Evolutionary conservation across 2,113 vertebrate species (phyloP), one percentile per base, ranked within the genome.

Genomic region (Spea multiplicata): DNA sequence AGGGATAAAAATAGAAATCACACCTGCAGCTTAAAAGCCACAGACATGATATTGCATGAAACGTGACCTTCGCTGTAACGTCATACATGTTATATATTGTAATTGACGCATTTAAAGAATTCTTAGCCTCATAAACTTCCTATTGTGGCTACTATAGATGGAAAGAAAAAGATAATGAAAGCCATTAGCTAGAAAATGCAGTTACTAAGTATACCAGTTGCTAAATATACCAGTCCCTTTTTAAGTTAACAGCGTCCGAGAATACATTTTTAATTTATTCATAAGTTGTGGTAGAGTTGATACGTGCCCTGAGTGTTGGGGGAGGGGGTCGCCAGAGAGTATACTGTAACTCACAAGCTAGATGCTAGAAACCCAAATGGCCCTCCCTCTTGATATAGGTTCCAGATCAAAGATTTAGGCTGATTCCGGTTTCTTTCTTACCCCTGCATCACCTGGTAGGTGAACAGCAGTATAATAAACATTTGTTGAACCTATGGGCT

Each of bases 41-140:
- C 8, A 17, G 9, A 17, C 8, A 50, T 17, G n/a, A 77, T 62
- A 44, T 8, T 70, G 5, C n/a, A 49, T n/a, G 59, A 52, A 72
- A 72, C 45, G 8, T 44, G 14, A 53, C 62, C 49, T 48, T 45
- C 6, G 6, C 6, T 3, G 50, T 69, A 55, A 59, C 53, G 52
- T 71, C 55, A 53, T 8, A 72, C 12, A 13, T 1, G 30, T 69
- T 78, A 48, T 65, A 57, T 71, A 65, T 64, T 8, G 7, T 67
- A 46, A 52, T 7, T 65, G 47, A n/a, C 8, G 4, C 47, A 59
- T 45, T 30, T 14, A n/a, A 55, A 66, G 16, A 44, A 57, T 14
- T 30, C 6, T 3, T 16, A 71, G 50, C 48, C 14, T 14, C 50
- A 72, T 73, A 57, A 65, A 72, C 66, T 17, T 9, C 30, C 13